These are phyloP conservation scores for Tachyglossus aculeatus DNA, from an alignment of 2,797 vertebrate species.

Conservation along the genomic window DNA sequence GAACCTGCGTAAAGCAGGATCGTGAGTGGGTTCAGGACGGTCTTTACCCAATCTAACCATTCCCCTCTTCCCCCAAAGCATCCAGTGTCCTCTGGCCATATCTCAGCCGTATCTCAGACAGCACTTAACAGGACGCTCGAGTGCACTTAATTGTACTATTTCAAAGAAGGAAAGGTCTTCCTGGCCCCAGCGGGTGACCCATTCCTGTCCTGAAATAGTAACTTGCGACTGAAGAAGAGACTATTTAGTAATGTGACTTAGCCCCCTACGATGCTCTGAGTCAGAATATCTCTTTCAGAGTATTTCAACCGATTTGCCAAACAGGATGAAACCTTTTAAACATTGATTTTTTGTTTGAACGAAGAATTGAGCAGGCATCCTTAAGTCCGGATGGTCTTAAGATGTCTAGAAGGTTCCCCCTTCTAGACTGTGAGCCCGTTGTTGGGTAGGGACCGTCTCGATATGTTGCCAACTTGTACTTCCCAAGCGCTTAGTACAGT, in stretches of 20 bases:
- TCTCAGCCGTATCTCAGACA: no score
- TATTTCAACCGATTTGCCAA: constrained; percentile 38
- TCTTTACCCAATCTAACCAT: no score
- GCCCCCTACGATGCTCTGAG: constrained; percentile 6
- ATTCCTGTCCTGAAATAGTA: constrained; percentile 15
- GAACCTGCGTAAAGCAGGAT: no score
- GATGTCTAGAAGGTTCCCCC: no score
- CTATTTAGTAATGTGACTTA: neutral
- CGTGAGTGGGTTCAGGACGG: no score
- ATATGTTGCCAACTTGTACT: no score
- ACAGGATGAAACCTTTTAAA: constrained; percentile 17
- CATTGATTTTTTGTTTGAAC: constrained; percentile 24
- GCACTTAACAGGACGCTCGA: no score
- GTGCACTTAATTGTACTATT: neutral
- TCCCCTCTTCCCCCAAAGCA: no score
- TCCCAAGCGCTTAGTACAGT: no score
- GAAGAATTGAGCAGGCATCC: constrained; percentile 31
- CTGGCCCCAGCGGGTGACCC: neutral
- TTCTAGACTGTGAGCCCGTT: no score
- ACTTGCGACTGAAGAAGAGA: neutral
- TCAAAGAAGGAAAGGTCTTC: neutral
- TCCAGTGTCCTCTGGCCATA: no score
- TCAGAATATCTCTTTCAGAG: constrained; percentile 33
- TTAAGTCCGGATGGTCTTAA: constrained; percentile 29
- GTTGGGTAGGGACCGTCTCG: no score